phyloP scores from a whole-genome alignment of 2,797 vertebrate genomes.

The Xiphorhynchus erythropygius region DNA sequence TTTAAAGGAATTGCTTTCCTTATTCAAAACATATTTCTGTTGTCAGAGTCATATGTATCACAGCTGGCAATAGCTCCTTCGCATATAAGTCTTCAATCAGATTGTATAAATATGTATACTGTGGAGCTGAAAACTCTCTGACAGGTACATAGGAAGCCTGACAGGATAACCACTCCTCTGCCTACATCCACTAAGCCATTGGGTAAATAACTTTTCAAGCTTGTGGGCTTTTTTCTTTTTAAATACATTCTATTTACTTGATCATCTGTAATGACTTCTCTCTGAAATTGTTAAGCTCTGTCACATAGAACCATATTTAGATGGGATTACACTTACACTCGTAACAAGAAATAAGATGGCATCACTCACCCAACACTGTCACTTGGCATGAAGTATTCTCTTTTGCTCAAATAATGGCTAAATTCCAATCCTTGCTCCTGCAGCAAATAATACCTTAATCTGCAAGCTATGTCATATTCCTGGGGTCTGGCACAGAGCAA shows the following conservation, averaged over 20 bases:
- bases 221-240: not conserved
- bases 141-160: constrained; percentile 10
- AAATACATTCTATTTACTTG: constrained; percentile 28
- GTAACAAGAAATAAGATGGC: not conserved
- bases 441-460: constrained; percentile 19
- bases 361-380: not conserved
- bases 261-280: not conserved
- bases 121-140: not conserved
- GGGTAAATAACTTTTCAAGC: not conserved
- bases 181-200: not conserved
- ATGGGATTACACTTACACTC: not conserved
- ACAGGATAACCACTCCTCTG: constrained; percentile 46
- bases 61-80: not conserved
- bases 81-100: not conserved
- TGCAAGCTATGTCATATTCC: not conserved
- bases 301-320: not conserved
- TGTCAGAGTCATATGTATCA: not conserved
- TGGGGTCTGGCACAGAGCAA: constrained; percentile 4
- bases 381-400: not conserved
- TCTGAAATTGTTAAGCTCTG: constrained; percentile 12
- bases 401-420: not conserved
- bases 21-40: not conserved
- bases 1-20: not conserved
- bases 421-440: not conserved
- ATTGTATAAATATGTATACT: constrained; percentile 20